Base-by-base conservation (phyloP, 1,140 invertebrate genomes). In the Muscidifurax raptorellus region DNA sequence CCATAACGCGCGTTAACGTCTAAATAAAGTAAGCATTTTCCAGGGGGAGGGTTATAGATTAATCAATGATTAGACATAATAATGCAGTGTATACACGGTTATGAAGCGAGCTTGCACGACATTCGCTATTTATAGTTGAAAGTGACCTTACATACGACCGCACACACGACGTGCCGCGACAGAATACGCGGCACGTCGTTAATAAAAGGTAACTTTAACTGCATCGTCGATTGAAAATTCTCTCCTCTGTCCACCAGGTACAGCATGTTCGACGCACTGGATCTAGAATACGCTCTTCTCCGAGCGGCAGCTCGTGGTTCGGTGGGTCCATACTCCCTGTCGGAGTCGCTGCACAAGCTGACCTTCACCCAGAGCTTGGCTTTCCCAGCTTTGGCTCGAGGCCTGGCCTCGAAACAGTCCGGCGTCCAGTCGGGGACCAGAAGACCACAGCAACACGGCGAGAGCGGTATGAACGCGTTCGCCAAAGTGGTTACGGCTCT, bases 301-400 rank as follows among this genome's bases (percentile, higher is more conserved):
- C 92, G 95, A 52, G 95, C 95, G 0, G 95, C 95, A 1, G 95
- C 95, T 0, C 91, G 95, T 10, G 95, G 95, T 25, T 96, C 95
- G 13, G 95, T 96, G 13, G 96, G 96, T 15, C 95, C 95, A 0
- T 96, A 96, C 88, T 96, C 95, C 13, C 89, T 96, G 1, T 96
- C 95, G 66, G 95, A 96, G 89, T 96, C 95, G 64, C 90, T 96
- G 67, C 95, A 96, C 90, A 96, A 96, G 90, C 91, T 96, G 85
- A 96, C 96, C 22, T 96, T 96, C 88, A 96, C 96, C 0, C 96
- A 96, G 91, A 96, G 95, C 85, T 88, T 96, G 78, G 96, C 96
- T 1, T 96, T 96, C 89, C 96, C 96, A 3, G 96, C 95, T 2
- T 89, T 96, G 47, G 96, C 96, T 0, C 93, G 96, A 18, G 95